phyloP scores from a whole-genome alignment of 2,797 vertebrate species.

The Enteromius radiatus region DNA sequence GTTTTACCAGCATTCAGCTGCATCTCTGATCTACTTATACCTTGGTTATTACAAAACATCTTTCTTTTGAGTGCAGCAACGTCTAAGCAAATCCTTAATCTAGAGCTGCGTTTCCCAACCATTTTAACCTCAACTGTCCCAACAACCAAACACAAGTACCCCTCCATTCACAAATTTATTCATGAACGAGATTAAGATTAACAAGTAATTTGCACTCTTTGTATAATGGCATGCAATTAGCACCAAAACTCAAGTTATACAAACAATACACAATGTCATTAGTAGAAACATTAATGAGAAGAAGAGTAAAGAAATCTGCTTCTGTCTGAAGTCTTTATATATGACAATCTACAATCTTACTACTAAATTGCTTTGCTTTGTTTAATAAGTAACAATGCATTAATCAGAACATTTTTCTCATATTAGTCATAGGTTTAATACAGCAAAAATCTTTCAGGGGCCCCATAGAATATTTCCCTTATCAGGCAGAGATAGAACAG shows the following conservation, averaged over 20 bases:
- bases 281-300: slow-evolving; percentile 4
- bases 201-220: not conserved
- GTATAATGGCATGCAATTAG: not conserved
- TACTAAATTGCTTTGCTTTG: not conserved
- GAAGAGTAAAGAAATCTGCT: slow-evolving; percentile 23
- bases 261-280: not conserved
- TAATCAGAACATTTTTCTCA: not conserved
- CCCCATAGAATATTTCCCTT: no score
- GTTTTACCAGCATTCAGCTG: not conserved
- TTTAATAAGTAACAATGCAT: not conserved
- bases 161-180: slow-evolving; percentile 1
- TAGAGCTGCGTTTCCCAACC: not conserved
- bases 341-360: not conserved
- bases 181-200: slow-evolving; percentile 10
- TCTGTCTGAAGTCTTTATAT: not conserved
- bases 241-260: not conserved
- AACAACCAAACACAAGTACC: not conserved
- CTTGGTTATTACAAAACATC: not conserved
- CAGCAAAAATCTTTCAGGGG: not conserved
- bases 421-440: not conserved
- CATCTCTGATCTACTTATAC: not conserved
- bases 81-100: not conserved
- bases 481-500: not conserved
- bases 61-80: not conserved
- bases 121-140: not conserved